Base-by-base conservation (phyloP, 2,888 invertebrate species). In the Anorthoa munda region DNA sequence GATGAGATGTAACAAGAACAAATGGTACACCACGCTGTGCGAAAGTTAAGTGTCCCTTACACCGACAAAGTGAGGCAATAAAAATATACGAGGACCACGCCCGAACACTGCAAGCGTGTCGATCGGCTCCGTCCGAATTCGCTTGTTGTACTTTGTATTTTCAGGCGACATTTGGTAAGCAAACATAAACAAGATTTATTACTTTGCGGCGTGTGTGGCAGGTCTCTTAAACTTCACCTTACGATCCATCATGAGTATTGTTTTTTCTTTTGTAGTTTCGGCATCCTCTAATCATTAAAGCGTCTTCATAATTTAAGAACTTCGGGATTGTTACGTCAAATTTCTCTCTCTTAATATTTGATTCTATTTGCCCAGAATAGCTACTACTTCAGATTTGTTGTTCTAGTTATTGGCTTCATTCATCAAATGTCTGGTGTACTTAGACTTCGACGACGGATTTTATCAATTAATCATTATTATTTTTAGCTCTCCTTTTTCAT, bases 131-230 rank as follows among this genome's bases (percentile, higher is more conserved):
- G 86, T 88, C 90, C 89, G 83, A 93, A 92, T 91, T 91, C 84
- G 90, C 91, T 90, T 90, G 91, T 92, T 92, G 92, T 94, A 88
- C 73, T 85, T 93, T 92, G 81, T 82, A 75, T 84, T 83, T 93
- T 90, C 90, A 93, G 88, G 91, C 89, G 92, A 94, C 94, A 93
- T 92, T 93, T 91, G 92, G 94, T 93, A 93, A 92, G 93, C 93
- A 95, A 90, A 95, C 94, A 93, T 91, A 91, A 90, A 92, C 89
- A 90, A 92, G 93, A 95, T 95, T 95, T 95, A 95, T 94, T 93
- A 91, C 90, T 78, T 78, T 90, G 90, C 88, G 82, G 90, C 92
- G 92, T 94, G 95, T 94, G 94, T 91, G 93, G 93, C 90, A 84
- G 83, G 81, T 86, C 86, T 84, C 75, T 90, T 89, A 87, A 87